These are phyloP conservation scores for Plagodis dolabraria DNA, from an alignment of 2,888 invertebrate species.

Conservation along the genomic window DNA sequence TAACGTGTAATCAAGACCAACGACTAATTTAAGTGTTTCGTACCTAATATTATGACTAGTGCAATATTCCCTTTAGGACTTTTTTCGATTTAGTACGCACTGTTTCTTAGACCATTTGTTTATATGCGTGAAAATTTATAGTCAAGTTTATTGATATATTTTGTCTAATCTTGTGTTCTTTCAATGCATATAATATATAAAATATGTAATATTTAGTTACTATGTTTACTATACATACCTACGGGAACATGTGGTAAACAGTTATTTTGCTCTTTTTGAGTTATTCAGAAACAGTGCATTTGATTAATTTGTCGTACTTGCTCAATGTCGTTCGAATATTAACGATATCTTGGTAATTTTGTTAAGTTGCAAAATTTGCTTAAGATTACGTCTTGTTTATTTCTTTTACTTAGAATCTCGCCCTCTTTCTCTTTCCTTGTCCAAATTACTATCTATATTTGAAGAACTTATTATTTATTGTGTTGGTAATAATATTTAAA, in stretches of 20 bases:
- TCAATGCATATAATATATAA: too few relatives aligned
- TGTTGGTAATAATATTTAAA: constrained; percentile 11
- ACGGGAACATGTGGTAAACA: not conserved
- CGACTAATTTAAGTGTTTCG: constrained; percentile 78
- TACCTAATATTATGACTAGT: constrained; percentile 75
- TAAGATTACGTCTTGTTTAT: constrained; percentile 67
- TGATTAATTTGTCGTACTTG: constrained; percentile 27
- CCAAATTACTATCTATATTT: not conserved
- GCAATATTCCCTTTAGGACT: constrained; percentile 71
- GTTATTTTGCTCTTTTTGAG: not conserved
- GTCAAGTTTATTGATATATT: too few relatives aligned
- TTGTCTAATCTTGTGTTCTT: too few relatives aligned
- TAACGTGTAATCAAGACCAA: constrained; percentile 70
- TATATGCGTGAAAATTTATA: too few relatives aligned
- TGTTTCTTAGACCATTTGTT: constrained; percentile 31
- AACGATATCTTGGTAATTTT: constrained; percentile 79
- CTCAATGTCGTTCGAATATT: constrained; percentile 42
- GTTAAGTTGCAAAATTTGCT: constrained; percentile 77
- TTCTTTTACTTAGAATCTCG: constrained; percentile 3
- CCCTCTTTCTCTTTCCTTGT: too few relatives aligned
- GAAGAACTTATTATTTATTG: constrained; percentile 16
- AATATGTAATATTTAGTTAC: too few relatives aligned
- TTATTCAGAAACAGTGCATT: constrained; percentile 20
- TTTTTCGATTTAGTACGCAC: constrained; percentile 26
- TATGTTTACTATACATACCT: too few relatives aligned